Evolutionary conservation across 2,113 vertebrate species (phyloP), one percentile per base, ranked within the genome.

Genomic region (Forbesichthys agassizii): DNA sequence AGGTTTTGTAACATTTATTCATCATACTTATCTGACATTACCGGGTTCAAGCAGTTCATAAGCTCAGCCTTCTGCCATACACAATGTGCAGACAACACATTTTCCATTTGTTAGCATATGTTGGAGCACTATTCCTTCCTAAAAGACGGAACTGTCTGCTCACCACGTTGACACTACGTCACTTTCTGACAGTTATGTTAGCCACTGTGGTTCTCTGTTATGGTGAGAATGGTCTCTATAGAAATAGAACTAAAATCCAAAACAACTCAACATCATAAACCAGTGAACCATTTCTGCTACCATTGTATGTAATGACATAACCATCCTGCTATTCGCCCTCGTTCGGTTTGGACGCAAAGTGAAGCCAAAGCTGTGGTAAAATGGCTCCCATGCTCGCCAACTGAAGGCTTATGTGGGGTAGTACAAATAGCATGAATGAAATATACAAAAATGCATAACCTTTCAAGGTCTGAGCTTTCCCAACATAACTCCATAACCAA

Each of bases 211-310:
- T 82, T 77, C 64, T 71, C 68, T 84, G 78, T 85, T 88, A 81
- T 74, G 78, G 81, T 81, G 78, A 75, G 74, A 84, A 78, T 70
- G 64, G 82, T 89, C 73, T 74, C 82, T 84, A 88, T 88, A 77
- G 88, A 68, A 79, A 88, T 88, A 48, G 52, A 88, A 76, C 57
- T 46, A 83, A 87, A 75, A 67, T 61, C 62, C 68, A 81, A 84
- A 90, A 84, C 83, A 77, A 57, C 73, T 75, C 64, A 71, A 71
- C 52, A 73, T 65, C 65, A 69, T 62, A 82, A 80, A 75, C 58
- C 66, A 68, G 33, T 75, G 78, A 83, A 68, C 82, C 67, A 81
- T 75, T 86, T 87, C 53, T 58, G 13, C 55, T 69, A n/a, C 57
- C 48, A 58, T 53, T 69, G 58, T 63, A 74, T 67, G 61, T 56